phyloP scores from a whole-genome alignment of 2,113 vertebrate genomes.

The Hyperoodon ampullatus region DNA sequence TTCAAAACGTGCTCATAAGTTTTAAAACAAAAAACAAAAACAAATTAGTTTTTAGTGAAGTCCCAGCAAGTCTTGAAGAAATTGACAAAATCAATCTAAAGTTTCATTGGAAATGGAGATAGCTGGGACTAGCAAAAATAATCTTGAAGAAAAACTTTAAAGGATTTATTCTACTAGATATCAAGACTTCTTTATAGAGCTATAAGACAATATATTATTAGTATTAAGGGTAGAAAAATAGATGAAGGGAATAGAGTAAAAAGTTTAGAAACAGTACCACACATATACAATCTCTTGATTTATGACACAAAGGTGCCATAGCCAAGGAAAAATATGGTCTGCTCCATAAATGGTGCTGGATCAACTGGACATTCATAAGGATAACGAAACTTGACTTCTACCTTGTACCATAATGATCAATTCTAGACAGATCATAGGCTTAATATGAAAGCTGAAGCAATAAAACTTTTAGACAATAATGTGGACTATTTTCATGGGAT shows the following conservation, averaged over 20 bases:
- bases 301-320: not conserved
- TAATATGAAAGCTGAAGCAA: not conserved
- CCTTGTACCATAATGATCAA: not conserved
- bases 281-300: not conserved
- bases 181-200: not conserved
- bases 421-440: not conserved
- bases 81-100: slow-evolving; percentile 14
- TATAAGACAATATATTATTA: not conserved
- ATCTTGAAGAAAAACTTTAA: not conserved
- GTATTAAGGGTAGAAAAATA: not conserved
- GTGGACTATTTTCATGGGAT: not conserved
- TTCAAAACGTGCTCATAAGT: not conserved
- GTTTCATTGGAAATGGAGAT: slow-evolving; percentile 34
- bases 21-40: not conserved
- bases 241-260: not conserved
- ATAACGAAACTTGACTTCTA: not conserved
- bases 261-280: not conserved
- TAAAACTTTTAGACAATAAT: slow-evolving; percentile 17
- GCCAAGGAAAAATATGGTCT: not conserved
- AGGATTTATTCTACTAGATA: not conserved
- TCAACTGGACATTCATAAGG: not conserved
- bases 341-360: not conserved
- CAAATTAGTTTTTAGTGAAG: not conserved
- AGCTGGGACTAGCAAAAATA: slow-evolving; percentile 24
- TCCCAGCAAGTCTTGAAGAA: not conserved